These are phyloP conservation scores for Rousettus leschenaultii DNA, from an alignment of 2,113 vertebrate genomes.

Conservation along the genomic window DNA sequence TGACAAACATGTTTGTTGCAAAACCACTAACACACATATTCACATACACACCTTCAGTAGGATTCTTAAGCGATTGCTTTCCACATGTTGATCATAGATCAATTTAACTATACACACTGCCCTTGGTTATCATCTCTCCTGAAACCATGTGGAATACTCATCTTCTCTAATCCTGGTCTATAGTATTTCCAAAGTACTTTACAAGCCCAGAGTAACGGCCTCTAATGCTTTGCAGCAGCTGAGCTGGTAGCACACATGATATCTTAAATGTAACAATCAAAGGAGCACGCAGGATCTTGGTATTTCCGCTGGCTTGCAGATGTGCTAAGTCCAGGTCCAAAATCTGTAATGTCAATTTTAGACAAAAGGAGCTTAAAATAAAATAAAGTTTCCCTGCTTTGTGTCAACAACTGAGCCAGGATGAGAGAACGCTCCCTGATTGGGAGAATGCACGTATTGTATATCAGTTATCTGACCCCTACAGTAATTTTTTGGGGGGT, in stretches of 20 bases:
- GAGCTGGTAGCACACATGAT: constrained; percentile 96
- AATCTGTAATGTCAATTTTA: constrained; percentile 87
- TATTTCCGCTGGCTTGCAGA: constrained; percentile 95
- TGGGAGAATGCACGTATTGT: constrained; percentile 74
- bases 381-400: constrained; percentile 86
- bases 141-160: constrained; percentile 98
- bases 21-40: constrained; percentile 60
- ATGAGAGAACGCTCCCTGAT: constrained; percentile 68
- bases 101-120: constrained; percentile 89
- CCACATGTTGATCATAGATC: constrained; percentile 94
- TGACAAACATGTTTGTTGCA: constrained; percentile 51
- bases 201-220: constrained; percentile 91
- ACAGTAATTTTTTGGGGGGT: constrained; percentile 77
- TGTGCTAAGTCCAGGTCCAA: constrained; percentile 87
- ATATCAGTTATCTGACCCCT: constrained; percentile 81
- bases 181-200: constrained; percentile 96
- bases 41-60: constrained; percentile 80
- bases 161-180: constrained; percentile 92
- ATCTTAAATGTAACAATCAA: constrained; percentile 99
- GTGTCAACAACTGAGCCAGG: constrained; percentile 81
- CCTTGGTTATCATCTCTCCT: constrained; percentile 91
- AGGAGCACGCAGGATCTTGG: constrained; percentile 91
- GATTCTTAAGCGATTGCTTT: constrained; percentile 74
- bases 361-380: constrained; percentile 85
- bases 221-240: constrained; percentile 96